Base-by-base conservation (phyloP, 2,888 invertebrate species). In the Harpalus rubripes region DNA sequence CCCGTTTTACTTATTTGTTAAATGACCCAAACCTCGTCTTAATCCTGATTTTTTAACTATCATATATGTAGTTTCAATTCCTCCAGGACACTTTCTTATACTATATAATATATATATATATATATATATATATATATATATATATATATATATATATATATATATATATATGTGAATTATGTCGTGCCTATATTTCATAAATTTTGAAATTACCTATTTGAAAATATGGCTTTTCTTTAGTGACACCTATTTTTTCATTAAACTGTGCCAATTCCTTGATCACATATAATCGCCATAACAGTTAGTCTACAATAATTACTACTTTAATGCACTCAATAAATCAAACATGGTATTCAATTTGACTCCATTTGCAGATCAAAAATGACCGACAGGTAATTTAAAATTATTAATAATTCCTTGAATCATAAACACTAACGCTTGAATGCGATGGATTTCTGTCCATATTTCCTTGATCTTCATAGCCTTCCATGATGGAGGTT, bases 201-300 rank as follows among this genome's bases (percentile, higher is more conserved):
- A n/a, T n/a, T n/a, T n/a, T n/a, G n/a, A n/a, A n/a, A n/a, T 22
- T 3, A 61, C 18, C 10, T 22, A 61, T 61, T 61, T 61, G 3
- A 61, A 61, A 61, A 22, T 61, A 61, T 18, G 61, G 61, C 18
- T 61, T 61, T 18, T n/a, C 16, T 61, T 61, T 61, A 3, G 61
- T 61, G 10, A 61, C 61, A 8, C 61, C 61, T 18, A 61, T 22
- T 61, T 61, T 61, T 61, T 61, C 61, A 61, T 61, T 16, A 61
- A 18, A 61, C 61, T 61, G 5, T 61, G 61, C 3, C 61, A 18
- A 18, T 61, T 18, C 61, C 6, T 16, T 61, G 61, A 18, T 18
- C 61, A 61, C 61, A 61, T 61, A 16, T 16, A 61, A 61, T 7
- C 6, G 61, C 61, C 10, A 22, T 5, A 61, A 61, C 61, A 61